Percentiles rank a stretch among this genome's conserved stretches.
Evolutionary conservation across 2,797 vertebrate genomes (phyloP).

Genomic region (Eurystomus glaucurus): DNA sequence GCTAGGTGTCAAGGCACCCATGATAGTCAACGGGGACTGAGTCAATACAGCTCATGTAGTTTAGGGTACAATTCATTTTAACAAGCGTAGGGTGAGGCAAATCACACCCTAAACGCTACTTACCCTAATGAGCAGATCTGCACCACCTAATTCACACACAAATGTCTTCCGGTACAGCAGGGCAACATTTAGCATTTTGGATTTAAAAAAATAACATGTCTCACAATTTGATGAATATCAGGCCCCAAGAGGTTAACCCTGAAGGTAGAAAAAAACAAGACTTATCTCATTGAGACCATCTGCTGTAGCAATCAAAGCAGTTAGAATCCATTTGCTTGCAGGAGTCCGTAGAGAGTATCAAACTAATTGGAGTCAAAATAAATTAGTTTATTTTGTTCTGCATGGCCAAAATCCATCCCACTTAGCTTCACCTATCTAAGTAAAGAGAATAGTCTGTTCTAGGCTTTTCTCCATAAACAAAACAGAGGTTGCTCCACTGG

Average conservation of each 20-base stretch:
- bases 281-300: slow-evolving; percentile 20
- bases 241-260: background rate
- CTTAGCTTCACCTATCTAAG: background rate
- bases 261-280: slow-evolving; percentile 26
- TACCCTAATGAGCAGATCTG: background rate
- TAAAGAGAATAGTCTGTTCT: background rate
- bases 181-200: background rate
- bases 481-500: background rate
- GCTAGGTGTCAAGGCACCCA: background rate
- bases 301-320: slow-evolving; percentile 41
- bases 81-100: background rate
- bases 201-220: background rate
- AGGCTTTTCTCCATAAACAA: background rate
- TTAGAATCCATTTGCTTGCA: slow-evolving; percentile 42
- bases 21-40: fast-evolving
- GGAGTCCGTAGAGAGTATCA: slow-evolving; percentile 23
- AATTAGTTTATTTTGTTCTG: slow-evolving; percentile 54
- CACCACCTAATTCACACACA: background rate
- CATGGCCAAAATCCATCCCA: slow-evolving; percentile 26
- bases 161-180: background rate
- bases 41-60: background rate
- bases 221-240: slow-evolving; percentile 7
- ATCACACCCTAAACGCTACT: background rate
- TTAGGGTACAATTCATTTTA: background rate
- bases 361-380: slow-evolving; percentile 43